Base-by-base conservation (phyloP, 2,113 vertebrate genomes). In the Corythaixoides concolor region DNA sequence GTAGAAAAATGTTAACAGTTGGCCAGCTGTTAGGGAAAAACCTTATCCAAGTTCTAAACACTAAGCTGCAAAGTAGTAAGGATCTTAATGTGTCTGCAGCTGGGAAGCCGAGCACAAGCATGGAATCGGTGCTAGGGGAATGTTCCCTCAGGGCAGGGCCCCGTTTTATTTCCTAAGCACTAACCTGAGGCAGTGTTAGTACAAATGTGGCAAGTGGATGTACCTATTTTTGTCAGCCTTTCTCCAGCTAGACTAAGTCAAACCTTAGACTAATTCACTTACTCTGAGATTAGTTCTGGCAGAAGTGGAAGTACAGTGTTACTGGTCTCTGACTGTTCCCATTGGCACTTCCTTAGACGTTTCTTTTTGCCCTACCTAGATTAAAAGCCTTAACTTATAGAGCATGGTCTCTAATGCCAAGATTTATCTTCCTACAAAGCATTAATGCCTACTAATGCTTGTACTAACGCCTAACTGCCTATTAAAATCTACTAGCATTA, bases 31-130 rank as follows among this genome's bases (percentile, higher is more conserved):
- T 88, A 60, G 16, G 52, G 21, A 76, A 90, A 85, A 69, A 50
- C 12, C 39, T 66, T 58, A 58, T 92, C 85, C 72, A 90, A 66
- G 41, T 66, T 90, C 75, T 88, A 74, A 93, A 66, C n/a, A 50
- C 27, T 49, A 50, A 66, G 14, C 45, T 79, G 52, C 45, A 67
- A 73, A 74, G 58, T 76, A 85, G 14, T 27, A 37, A 88, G 37
- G 13, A 56, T 66, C 28, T 58, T 70, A 15, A 80, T 55, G 9
- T 43, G 45, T 62, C 62, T 93, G 60, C 79, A 84, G 24, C 72
- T 90, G 67, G 41, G 64, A 80, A 11, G 12, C 27, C 67, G 17
- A 92, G 86, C 50, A 35, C 15, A 66, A 83, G 49, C 69, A 27
- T 19, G 30, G 37, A 62, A 73, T 58, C 15, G 11, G 32, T 74